phyloP scores from a whole-genome alignment of 2,888 invertebrate genomes.

The Pachymerium ferrugineum region DNA sequence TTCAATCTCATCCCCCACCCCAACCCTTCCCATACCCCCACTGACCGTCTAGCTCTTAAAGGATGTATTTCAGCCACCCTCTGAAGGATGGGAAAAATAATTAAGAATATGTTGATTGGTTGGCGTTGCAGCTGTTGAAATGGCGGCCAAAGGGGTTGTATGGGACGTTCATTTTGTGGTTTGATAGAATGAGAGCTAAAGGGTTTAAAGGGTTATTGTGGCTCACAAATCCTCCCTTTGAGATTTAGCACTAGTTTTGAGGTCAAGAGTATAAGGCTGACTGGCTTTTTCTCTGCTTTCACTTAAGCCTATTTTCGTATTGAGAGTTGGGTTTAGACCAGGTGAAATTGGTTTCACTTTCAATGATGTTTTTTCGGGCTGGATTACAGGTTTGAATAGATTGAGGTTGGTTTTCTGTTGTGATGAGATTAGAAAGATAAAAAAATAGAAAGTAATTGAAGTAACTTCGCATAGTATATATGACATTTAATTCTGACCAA shows the following conservation, averaged over 20 bases:
- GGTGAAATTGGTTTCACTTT: conserved; percentile 7
- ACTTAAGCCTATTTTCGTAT: conserved; percentile 4
- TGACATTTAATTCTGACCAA: no score
- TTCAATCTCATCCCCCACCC: neutral
- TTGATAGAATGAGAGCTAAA: conserved; percentile 21
- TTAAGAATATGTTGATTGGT: conserved; percentile 3
- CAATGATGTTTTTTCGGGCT: neutral
- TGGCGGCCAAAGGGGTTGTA: neutral
- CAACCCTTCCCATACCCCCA: neutral
- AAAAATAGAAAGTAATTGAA: no score
- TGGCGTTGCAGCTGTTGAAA: neutral
- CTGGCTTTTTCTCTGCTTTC: conserved; percentile 14
- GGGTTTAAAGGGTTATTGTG: conserved; percentile 21
- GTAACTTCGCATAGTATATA: no score
- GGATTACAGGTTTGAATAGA: neutral
- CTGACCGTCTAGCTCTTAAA: no score
- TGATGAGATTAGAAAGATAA: no score
- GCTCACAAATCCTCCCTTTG: conserved; percentile 9
- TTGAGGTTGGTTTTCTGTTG: neutral
- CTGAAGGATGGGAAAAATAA: neutral
- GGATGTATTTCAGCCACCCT: no score
- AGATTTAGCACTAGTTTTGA: conserved; percentile 15
- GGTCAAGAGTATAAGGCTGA: conserved; percentile 10
- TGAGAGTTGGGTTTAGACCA: neutral
- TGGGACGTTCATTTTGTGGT: neutral